Evolutionary conservation across 2,797 vertebrate genomes (phyloP).

Genomic region (Gymnodraco acuticeps): DNA sequence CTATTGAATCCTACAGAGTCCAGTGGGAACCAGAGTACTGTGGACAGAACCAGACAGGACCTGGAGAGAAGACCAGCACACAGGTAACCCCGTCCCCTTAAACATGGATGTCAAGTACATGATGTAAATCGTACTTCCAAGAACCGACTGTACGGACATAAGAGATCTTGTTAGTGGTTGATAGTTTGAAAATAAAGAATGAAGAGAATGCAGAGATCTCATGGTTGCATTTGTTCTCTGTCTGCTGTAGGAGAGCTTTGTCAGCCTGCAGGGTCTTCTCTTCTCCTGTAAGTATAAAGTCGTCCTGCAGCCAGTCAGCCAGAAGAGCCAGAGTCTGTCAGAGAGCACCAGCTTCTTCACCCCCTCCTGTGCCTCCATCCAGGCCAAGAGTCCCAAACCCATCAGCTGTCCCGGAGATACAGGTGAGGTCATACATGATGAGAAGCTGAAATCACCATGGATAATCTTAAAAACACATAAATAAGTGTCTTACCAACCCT

Average conservation of each 20-base stretch:
- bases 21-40: conserved; percentile 91
- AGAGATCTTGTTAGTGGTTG: too few species aligned
- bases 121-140: too few species aligned
- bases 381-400: conserved; percentile 86
- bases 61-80: conserved; percentile 82
- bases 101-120: background rate
- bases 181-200: too few species aligned
- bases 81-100: conserved; percentile 75
- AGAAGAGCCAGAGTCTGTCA: conserved; percentile 78
- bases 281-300: conserved; percentile 96
- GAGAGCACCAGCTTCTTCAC: conserved; percentile 90
- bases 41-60: conserved; percentile 83
- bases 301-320: conserved; percentile 84
- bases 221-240: background rate
- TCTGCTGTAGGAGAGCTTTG: conserved; percentile 86
- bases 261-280: conserved; percentile 87
- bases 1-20: conserved; percentile 85
- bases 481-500: too few species aligned
- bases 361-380: conserved; percentile 88
- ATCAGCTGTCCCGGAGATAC: conserved; percentile 82
- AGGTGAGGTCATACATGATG: conserved; percentile 74
- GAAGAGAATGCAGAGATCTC: background rate
- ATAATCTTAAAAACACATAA: too few species aligned
- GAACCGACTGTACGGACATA: too few species aligned
- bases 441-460: too few species aligned